Evolutionary conservation across 2,113 vertebrate species (phyloP), one percentile per base, ranked within the genome.

Genomic region (Delphinapterus leucas): DNA sequence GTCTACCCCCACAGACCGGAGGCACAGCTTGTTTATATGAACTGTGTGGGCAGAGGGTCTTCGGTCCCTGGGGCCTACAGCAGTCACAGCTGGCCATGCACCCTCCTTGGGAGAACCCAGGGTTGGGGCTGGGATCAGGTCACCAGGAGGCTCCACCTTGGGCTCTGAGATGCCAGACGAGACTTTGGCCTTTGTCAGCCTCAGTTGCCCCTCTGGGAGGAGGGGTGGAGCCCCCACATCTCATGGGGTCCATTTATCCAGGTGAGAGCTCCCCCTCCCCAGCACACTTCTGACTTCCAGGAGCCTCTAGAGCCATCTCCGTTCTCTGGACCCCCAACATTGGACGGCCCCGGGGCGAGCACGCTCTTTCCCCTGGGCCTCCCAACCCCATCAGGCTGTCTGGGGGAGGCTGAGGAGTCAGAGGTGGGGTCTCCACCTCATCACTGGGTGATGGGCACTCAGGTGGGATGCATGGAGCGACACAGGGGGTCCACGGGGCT

Each of bases 311-410:
- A n/a, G 49, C 77, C 6, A 0, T 58, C 76, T n/a, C n/a, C 9
- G 8, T 8, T 58, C n/a, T 58, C 21, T 0, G 1, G 12, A 21
- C 23, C n/a, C n/a, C n/a, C 33, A 21, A 13, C n/a, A 0, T 1
- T 23, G 6, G 53, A 80, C 8, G 13, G 33, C 49, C 33, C 49
- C 23, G 11, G 53, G 33, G 55, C 6, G 0, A n/a, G 33, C 53
- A 58, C 33, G 26, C 1, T 2, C 33, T 13, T 23, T 58, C n/a
- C n/a, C 33, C 49, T 0, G 0, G 76, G 20, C 49, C 49, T 79
- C 20, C 11, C 0, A 1, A 23, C 76, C 76, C 21, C 21, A 26
- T 25, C 53, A 58, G 53, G n/a, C 4, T 17, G 0, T 80, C 77
- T 58, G 21, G 49, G 6, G 55, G 53, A 0, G 0, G 77, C n/a